Evolutionary conservation across 2,888 invertebrate genomes (phyloP), one percentile per base, ranked within the genome.

Genomic region (Protonemura montana): DNA sequence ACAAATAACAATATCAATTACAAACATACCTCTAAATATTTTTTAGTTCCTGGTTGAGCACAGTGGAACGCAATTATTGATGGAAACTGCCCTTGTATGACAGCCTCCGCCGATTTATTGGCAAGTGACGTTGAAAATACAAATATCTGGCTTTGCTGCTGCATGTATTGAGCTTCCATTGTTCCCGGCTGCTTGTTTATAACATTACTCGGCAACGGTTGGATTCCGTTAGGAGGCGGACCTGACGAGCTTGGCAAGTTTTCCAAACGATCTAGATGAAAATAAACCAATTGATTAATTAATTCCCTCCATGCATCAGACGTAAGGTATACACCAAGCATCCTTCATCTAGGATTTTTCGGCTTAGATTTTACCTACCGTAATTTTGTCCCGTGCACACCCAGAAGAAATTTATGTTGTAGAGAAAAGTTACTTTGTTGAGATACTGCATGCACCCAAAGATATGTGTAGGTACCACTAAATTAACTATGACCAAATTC

Each of bases 91-190:
- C 98, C 97, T 88, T 96, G 95, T 88, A 97, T 92, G 21, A 98
- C 98, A 21, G 97, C 95, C 90, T 99, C 98, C 0, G 98, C 98
- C 5, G 98, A 98, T 90, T 97, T 96, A 92, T 99, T 99, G 2
- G 98, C 99, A 92, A 98, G 92, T 90, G 95, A 93, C 10, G 99
- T 98, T 28, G 98, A 97, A 93, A 99, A 99, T 89, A 99, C 98
- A 94, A 98, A 99, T 91, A 99, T 98, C 92, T 98, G 98, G 92
- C 97, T 98, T 92, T 98, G 98, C 92, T 99, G 98, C 93, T 98
- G 97, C 96, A 96, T 96, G 90, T 96, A 96, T 90, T 95, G 95
- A 88, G 96, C 96, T 93, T 97, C 97, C 94, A 96, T 95, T 88
- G 95, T 95, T 88, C 95, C 94, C 89, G 93, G 92, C 89, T 96